Evolutionary conservation across 2,797 vertebrate species (phyloP).

Genomic region (Falco cherrug): DNA sequence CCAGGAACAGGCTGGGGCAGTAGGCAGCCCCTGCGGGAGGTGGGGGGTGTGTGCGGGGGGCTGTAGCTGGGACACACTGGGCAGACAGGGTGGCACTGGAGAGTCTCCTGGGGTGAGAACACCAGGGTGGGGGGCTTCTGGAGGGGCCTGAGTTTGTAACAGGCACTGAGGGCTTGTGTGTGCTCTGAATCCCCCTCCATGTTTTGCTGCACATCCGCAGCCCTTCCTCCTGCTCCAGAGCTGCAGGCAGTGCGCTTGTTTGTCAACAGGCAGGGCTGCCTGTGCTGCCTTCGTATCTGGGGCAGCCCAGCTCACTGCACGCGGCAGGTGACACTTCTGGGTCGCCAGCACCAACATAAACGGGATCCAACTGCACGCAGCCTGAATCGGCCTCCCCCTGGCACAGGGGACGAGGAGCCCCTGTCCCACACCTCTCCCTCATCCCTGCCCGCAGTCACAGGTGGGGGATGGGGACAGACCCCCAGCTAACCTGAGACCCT

Average conservation of each 20-base stretch:
- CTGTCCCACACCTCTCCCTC: not conserved
- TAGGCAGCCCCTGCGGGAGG: fast-evolving
- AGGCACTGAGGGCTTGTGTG: not conserved
- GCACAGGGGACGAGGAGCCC: not conserved
- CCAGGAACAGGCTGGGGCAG: not conserved
- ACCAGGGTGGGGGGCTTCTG: fast-evolving
- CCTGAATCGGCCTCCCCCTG: constrained; percentile 82
- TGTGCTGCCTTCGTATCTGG: not conserved
- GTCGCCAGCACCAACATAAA: constrained; percentile 48
- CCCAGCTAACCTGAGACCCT: not conserved
- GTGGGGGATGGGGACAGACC: not conserved
- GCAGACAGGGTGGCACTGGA: fast-evolving
- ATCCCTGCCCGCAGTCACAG: fast-evolving
- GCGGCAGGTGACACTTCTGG: constrained; percentile 49
- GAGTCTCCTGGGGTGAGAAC: fast-evolving
- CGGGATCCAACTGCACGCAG: constrained; percentile 86
- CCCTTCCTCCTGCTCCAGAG: not conserved
- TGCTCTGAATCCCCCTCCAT: not conserved
- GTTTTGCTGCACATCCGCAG: not conserved
- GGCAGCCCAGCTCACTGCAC: not conserved
- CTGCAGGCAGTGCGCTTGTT: not conserved
- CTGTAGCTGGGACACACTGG: not conserved
- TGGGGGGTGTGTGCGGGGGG: fast-evolving
- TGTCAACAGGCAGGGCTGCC: constrained; percentile 24
- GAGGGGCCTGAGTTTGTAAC: not conserved